These are phyloP conservation scores for Schmidtea mediterranea DNA, from an alignment of 1,140 invertebrate species.

Conservation along the genomic window DNA sequence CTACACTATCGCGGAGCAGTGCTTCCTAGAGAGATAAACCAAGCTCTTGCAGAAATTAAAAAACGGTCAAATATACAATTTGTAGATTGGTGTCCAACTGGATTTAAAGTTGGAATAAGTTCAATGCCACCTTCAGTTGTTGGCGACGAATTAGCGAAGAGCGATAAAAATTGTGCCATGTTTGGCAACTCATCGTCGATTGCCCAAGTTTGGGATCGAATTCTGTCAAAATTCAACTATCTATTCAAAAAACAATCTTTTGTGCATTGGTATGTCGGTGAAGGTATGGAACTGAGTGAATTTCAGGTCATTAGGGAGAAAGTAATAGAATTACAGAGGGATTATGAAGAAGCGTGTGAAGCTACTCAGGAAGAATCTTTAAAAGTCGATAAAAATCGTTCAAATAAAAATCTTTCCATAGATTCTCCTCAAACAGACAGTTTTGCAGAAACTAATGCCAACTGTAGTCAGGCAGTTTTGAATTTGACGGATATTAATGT, in stretches of 20 bases:
- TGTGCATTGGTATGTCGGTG: slow-evolving; percentile 11
- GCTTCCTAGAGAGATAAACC: slow-evolving; percentile 12
- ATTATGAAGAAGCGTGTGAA: slow-evolving; percentile 7
- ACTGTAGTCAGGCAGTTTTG: too few relatives aligned
- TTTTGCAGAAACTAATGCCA: too few relatives aligned
- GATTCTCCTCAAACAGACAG: slow-evolving; percentile 34
- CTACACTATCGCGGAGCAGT: slow-evolving; percentile 51
- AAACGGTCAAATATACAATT: slow-evolving; percentile 8
- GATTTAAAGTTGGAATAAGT: slow-evolving; percentile 33
- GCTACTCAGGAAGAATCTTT: too few relatives aligned
- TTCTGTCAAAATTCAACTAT: slow-evolving; percentile 14
- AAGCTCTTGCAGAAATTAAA: not conserved
- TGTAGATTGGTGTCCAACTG: slow-evolving; percentile 12
- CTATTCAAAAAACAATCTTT: slow-evolving; percentile 8
- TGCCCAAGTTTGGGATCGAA: slow-evolving; percentile 32
- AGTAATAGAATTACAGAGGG: slow-evolving; percentile 10
- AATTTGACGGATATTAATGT: too few relatives aligned
- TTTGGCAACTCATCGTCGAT: slow-evolving; percentile 50
- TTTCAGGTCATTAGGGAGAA: slow-evolving; percentile 12
- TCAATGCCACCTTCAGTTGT: slow-evolving; percentile 18
- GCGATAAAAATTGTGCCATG: slow-evolving; percentile 34
- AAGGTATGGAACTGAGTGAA: slow-evolving; percentile 11
- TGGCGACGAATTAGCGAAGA: slow-evolving; percentile 16
- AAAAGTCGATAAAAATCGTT: slow-evolving; percentile 38
- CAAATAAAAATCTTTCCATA: slow-evolving; percentile 51